Conservation (phyloP, 2,113 vertebrate species). For the Myotis davidii region DNA sequence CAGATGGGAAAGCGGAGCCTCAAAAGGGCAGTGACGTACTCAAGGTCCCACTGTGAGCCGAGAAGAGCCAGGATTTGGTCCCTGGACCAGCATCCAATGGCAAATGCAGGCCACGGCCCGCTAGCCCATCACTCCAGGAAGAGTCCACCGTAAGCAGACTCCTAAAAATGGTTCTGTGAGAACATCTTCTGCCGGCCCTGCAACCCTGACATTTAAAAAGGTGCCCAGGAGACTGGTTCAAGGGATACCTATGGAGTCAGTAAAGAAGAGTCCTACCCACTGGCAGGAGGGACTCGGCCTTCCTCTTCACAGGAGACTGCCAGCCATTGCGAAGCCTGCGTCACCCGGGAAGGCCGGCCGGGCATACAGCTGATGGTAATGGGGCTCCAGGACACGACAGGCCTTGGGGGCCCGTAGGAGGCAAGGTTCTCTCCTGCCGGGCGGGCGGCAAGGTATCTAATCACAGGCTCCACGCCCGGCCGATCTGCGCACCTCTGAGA, state of each 20-base stretch:
- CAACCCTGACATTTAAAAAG: not conserved
- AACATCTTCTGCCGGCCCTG: not conserved
- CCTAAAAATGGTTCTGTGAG: not conserved
- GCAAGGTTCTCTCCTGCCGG: not conserved
- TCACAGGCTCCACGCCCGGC: constrained; percentile 16
- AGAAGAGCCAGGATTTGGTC: not conserved
- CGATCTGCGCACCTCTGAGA: constrained; percentile 44
- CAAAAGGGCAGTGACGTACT: not conserved
- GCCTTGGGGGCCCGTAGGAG: not conserved
- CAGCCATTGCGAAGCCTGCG: not conserved
- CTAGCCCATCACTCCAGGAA: accelerated
- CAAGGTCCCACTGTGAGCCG: not conserved
- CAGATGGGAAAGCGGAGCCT: not conserved
- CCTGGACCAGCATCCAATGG: not conserved
- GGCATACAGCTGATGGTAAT: too few relatives aligned
- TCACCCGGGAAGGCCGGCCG: not conserved
- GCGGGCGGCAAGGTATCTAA: not conserved
- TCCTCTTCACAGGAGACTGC: not conserved
- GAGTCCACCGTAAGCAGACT: not conserved
- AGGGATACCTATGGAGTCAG: not conserved
- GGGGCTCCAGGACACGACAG: not conserved
- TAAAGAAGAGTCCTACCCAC: not conserved
- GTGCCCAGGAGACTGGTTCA: not conserved
- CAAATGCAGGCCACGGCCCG: not conserved
- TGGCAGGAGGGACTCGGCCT: not conserved